Evolutionary conservation across 2,113 vertebrate genomes (phyloP), one percentile per base, ranked within the genome.

Genomic region (Plectropomus leopardus): DNA sequence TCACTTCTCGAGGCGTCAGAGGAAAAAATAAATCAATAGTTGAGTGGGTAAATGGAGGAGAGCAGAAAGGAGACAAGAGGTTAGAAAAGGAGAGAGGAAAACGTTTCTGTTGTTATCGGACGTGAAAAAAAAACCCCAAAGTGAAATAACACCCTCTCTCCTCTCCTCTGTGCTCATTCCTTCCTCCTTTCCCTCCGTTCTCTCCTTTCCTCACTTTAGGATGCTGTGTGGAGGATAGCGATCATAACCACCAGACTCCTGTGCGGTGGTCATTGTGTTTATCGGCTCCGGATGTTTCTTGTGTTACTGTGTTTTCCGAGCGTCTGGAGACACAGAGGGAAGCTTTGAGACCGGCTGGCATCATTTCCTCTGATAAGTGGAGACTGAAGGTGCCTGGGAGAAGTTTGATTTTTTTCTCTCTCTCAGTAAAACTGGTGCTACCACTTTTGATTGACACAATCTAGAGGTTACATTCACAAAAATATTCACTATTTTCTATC

Each of bases 231-330:
- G 61, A 83, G 83, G 78, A 88, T 82, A 82, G 78, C 21, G 58
- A 85, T 89, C 89, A n/a, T 17, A 79, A 75, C 72, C 72, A 44
- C 30, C 11, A 48, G 75, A 83, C 50, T 78, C 72, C 36, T 59
- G 86, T 70, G 78, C 71, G 89, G 82, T 66, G 85, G 85, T 83
- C 36, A 17, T 67, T 76, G 71, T 77, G 55, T 85, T 88, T 80
- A 80, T 88, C 77, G 1, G 50, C 71, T 65, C 78, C 54, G 87
- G 85, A 84, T 90, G 86, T 92, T 84, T 80, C 86, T 70, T 72
- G 70, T 84, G 66, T 87, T 87, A 72, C 75, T 57, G 68, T 30
- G 71, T 60, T 74, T 72, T 80, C 61, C 48, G 61, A 72, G 60
- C 8, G 54, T 21, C 79, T 21, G 51, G 82, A 73, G 82, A 83